A percentile compares a stretch with the other conserved stretches of the same genome.
Evolutionary conservation across 2,888 invertebrate genomes (phyloP).

Genomic region (Drosophila putrida): DNA sequence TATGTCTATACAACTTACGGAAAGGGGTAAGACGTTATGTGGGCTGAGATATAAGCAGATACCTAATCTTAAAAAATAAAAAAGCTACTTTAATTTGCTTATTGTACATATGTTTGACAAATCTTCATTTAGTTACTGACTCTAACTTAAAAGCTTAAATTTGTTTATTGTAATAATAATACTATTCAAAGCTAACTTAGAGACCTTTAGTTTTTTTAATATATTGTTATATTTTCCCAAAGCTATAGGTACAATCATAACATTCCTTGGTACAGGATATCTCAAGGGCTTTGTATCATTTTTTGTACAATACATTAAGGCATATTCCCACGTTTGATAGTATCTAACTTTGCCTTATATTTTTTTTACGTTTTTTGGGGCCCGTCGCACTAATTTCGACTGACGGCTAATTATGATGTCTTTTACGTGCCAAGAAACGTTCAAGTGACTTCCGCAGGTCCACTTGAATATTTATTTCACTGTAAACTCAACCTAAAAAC

Average conservation of each 20-base stretch:
- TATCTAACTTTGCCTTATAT: slow-evolving; percentile 34
- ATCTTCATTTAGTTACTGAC: too few species aligned
- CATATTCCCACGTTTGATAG: slow-evolving; percentile 34
- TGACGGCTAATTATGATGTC: slow-evolving; percentile 78
- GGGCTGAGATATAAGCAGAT: background rate
- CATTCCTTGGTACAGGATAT: background rate
- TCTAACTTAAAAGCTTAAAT: too few species aligned
- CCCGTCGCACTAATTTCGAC: slow-evolving; percentile 60
- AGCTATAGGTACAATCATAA: too few species aligned
- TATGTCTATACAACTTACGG: background rate
- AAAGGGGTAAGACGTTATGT: background rate
- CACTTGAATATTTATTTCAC: slow-evolving; percentile 80
- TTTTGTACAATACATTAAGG: background rate
- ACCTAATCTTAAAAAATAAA: background rate
- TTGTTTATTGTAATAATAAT: too few species aligned
- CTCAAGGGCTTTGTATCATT: background rate
- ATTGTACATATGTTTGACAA: background rate
- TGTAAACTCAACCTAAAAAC: slow-evolving; percentile 75
- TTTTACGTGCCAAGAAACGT: slow-evolving; percentile 78
- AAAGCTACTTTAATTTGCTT: background rate
- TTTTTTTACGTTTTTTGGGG: background rate
- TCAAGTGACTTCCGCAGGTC: slow-evolving; percentile 70
- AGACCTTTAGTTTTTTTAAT: too few species aligned
- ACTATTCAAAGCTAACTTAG: too few species aligned
- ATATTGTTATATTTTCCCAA: too few species aligned